These are phyloP conservation scores for Orgyia antiqua DNA, from an alignment of 2,888 invertebrate species.

Conservation along the genomic window DNA sequence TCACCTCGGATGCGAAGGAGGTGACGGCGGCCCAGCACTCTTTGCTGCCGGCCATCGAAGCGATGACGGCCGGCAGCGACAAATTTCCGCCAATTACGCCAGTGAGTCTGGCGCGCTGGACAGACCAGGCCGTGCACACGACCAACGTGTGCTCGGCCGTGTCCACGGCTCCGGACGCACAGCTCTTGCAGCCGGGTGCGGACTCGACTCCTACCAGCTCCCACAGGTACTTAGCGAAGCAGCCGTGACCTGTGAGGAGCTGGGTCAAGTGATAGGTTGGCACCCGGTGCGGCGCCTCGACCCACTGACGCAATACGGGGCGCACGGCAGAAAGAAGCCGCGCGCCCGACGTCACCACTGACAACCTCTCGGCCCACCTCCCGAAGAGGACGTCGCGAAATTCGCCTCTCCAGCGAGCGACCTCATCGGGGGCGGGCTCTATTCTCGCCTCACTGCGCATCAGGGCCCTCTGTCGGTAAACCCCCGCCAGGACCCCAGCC, in stretches of 20 bases:
- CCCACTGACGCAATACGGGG: background rate
- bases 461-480: background rate
- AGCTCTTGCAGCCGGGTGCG: background rate
- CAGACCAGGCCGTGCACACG: background rate
- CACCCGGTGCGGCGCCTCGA: no score
- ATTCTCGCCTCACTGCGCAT: no score
- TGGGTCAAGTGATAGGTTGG: background rate
- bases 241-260: background rate
- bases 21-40: conserved; percentile 7
- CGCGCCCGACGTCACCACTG: background rate
- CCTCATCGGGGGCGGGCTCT: background rate
- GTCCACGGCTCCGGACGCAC: background rate
- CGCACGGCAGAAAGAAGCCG: background rate
- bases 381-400: conserved; percentile 16
- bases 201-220: background rate
- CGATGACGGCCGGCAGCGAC: conserved; percentile 7
- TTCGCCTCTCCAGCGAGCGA: background rate
- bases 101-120: background rate
- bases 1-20: conserved; percentile 1
- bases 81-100: conserved; percentile 1
- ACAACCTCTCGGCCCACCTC: conserved; percentile 1
- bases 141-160: background rate
- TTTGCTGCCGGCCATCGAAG: conserved; percentile 7
- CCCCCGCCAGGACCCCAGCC: conserved; percentile 3
- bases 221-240: background rate